phyloP scores from a whole-genome alignment of 2,797 vertebrate species.

The Acanthornis magna region DNA sequence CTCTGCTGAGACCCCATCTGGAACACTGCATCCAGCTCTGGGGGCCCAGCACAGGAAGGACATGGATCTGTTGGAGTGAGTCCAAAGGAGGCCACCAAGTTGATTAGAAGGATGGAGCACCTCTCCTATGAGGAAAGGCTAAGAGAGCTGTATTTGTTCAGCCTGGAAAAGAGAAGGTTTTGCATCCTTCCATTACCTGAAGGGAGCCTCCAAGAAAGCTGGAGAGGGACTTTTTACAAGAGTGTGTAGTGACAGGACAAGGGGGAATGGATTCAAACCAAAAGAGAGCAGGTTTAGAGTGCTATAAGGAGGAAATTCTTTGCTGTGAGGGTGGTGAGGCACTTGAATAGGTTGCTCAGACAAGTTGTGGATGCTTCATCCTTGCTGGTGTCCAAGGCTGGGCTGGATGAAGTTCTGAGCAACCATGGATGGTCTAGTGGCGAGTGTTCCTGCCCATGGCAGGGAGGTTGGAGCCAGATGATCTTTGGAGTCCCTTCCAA shows the following conservation, averaged over 20 bases:
- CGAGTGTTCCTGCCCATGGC: not conserved
- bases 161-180: not conserved
- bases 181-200: not conserved
- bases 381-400: not conserved
- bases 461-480: not conserved
- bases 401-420: not conserved
- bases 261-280: not conserved
- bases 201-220: not conserved
- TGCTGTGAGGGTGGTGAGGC: not conserved
- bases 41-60: too few species aligned
- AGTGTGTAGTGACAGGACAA: not conserved
- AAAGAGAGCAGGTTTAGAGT: not conserved
- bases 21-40: rapidly evolving
- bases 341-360: not conserved
- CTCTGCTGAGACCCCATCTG: rapidly evolving
- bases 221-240: not conserved
- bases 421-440: not conserved
- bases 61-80: not conserved
- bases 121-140: not conserved
- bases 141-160: not conserved
- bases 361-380: not conserved
- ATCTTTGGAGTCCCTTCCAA: not conserved
- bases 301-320: not conserved
- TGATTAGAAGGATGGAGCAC: not conserved
- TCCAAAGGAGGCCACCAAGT: not conserved